phyloP scores from a whole-genome alignment of 2,888 invertebrate genomes.

The Brenthis hecate region DNA sequence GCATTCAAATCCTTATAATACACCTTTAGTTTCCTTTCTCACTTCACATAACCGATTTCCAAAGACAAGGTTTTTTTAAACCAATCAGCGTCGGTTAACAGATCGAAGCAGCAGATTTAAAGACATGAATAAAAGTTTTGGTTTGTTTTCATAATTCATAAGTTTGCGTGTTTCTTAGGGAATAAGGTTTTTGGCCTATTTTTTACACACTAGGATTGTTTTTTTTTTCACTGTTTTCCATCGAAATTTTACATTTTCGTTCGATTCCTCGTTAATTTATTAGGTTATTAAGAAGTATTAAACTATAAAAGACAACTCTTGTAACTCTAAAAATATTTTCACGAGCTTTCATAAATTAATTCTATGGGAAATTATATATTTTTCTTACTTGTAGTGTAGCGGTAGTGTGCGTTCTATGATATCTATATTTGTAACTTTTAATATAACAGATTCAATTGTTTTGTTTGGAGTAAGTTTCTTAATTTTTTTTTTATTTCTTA shows the following conservation, averaged over 20 bases:
- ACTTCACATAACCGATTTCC: conserved; percentile 50
- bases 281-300: conserved; percentile 47
- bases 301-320: conserved; percentile 78
- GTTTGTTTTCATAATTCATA: conserved; percentile 60
- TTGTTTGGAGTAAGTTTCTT: conserved; percentile 42
- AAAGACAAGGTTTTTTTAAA: conserved; percentile 43
- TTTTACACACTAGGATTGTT: conserved; percentile 58
- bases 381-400: conserved; percentile 77
- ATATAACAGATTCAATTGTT: conserved; percentile 50
- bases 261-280: conserved; percentile 36
- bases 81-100: conserved; percentile 49
- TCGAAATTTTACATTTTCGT: conserved; percentile 17
- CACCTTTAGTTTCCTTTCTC: conserved; percentile 11
- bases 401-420: conserved; percentile 51
- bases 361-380: conserved; percentile 70
- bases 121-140: conserved; percentile 66
- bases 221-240: conserved; percentile 45
- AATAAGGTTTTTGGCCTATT: conserved; percentile 41
- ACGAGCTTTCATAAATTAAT: conserved; percentile 79
- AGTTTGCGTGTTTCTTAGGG: conserved; percentile 63
- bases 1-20: conserved; percentile 4
- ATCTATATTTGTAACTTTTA: conserved; percentile 35
- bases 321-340: conserved; percentile 70
- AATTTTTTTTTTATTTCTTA: conserved; percentile 2
- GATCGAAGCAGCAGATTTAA: conserved; percentile 74